Evolutionary conservation across 2,888 invertebrate species (phyloP).

Genomic region (Odontomyia ornata): DNA sequence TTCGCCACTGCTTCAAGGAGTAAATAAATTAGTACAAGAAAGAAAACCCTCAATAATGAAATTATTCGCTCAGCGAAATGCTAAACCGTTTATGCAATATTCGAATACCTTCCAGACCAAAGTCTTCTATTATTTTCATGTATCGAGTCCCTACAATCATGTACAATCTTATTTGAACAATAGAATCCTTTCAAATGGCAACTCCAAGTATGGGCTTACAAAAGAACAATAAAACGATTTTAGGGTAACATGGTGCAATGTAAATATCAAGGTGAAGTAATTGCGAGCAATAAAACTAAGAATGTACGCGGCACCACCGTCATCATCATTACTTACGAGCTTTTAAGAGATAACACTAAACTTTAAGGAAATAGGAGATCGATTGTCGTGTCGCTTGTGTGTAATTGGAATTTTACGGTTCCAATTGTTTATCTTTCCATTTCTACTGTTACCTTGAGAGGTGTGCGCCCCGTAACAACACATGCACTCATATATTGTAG

Average conservation of each 20-base stretch:
- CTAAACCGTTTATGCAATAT: too few species aligned
- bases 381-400: conserved; percentile 35
- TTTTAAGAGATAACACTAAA: not conserved
- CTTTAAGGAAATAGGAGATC: conserved; percentile 38
- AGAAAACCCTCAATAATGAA: too few species aligned
- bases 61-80: too few species aligned
- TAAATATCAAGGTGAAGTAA: conserved; percentile 43
- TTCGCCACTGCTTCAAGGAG: too few species aligned
- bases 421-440: conserved; percentile 40
- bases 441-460: conserved; percentile 41
- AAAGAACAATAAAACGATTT: not conserved
- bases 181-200: not conserved
- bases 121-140: too few species aligned
- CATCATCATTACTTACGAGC: not conserved
- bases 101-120: too few species aligned
- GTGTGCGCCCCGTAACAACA: conserved; percentile 3
- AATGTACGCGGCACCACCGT: not conserved
- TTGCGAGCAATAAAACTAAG: conserved; percentile 27
- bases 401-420: conserved; percentile 45
- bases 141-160: too few species aligned
- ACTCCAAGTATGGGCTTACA: not conserved
- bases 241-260: not conserved
- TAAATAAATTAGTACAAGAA: too few species aligned
- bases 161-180: too few species aligned
- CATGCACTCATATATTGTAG: not conserved